phyloP scores from a whole-genome alignment of 2,113 vertebrate species.

The Mesitornis unicolor region DNA sequence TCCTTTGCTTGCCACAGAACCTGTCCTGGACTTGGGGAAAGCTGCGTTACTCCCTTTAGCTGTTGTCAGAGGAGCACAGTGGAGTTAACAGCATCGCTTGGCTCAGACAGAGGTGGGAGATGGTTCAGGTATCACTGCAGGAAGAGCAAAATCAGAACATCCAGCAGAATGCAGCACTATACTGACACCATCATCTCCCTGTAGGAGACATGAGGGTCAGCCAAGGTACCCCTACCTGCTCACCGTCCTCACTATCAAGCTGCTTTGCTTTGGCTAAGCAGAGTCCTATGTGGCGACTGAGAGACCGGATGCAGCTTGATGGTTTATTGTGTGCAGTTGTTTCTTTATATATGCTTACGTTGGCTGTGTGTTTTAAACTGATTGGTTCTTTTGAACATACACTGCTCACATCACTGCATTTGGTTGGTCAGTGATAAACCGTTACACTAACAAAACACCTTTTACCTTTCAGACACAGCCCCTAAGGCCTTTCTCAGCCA shows the following conservation, averaged over 20 bases:
- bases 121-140: rapidly evolving
- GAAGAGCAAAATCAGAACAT: neutral
- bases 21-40: rapidly evolving
- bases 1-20: neutral
- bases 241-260: neutral
- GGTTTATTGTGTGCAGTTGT: too few species aligned
- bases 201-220: rapidly evolving
- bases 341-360: too few species aligned
- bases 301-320: too few species aligned
- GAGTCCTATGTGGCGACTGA: too few species aligned
- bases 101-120: neutral
- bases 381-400: too few species aligned
- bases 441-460: too few species aligned
- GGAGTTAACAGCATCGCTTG: neutral
- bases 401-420: too few species aligned
- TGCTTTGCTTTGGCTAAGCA: neutral
- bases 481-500: too few species aligned
- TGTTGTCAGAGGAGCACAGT: neutral
- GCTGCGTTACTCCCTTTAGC: too few species aligned
- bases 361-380: too few species aligned
- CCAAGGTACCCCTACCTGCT: neutral
- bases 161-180: neutral
- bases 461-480: too few species aligned
- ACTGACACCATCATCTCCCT: neutral
- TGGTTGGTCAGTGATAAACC: too few species aligned